These are phyloP conservation scores for Lathamus discolor DNA, from an alignment of 2,113 vertebrate genomes.

Conservation along the genomic window DNA sequence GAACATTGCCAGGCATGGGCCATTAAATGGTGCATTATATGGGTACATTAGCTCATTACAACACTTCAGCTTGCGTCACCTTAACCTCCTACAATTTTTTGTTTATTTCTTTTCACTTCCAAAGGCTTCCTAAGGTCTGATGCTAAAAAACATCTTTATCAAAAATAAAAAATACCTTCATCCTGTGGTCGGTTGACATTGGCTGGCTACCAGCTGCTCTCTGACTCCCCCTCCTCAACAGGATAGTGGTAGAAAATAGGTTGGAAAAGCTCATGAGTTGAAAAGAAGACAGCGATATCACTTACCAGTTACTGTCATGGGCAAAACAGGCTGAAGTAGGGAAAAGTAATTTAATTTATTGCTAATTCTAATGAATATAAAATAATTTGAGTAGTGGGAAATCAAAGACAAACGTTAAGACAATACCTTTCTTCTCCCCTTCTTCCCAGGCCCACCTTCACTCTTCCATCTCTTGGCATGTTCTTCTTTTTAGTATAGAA, in stretches of 20 bases:
- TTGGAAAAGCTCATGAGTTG: neutral
- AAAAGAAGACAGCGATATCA: neutral
- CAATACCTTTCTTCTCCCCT: neutral
- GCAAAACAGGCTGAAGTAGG: neutral
- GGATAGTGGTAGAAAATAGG: neutral
- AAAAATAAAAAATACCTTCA: neutral
- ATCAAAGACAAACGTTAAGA: neutral
- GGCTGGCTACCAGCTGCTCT: neutral
- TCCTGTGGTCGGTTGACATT: rapidly evolving
- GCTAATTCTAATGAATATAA: neutral
- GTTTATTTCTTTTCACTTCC: neutral
- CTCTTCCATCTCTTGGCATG: neutral
- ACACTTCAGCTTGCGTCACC: neutral
- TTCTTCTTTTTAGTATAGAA: neutral
- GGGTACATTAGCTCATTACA: neutral
- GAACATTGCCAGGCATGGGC: neutral
- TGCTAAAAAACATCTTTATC: neutral
- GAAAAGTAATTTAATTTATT: neutral
- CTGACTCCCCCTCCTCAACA: neutral
- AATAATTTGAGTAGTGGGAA: neutral
- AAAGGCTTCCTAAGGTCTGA: neutral
- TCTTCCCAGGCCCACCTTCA: rapidly evolving
- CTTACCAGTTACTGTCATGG: rapidly evolving
- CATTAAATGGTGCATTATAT: neutral
- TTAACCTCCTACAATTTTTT: neutral